Evolutionary conservation across 2,888 invertebrate genomes (phyloP), one percentile per base, ranked within the genome.

Genomic region (Acleris holmiana): DNA sequence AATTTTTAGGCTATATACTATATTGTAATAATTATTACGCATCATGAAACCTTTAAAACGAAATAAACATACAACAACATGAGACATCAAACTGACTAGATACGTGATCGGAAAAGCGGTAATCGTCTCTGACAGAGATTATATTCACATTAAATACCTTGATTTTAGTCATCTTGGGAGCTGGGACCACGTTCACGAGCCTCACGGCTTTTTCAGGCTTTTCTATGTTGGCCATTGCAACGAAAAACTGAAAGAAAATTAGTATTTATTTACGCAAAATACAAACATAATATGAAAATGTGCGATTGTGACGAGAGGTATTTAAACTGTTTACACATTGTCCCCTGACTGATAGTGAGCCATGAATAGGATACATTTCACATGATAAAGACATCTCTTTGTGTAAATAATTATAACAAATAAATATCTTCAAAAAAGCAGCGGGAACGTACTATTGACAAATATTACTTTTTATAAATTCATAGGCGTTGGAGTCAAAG

Each of bases 391-490:
- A 13, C 35, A 13, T 35, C 35, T 10, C 35, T 10, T 35, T 35
- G 13, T 13, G 35, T 13, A 35, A 35, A 35, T 35, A 35, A 35
- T 13, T 35, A 35, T 35, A 35, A 35, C 13, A 44, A 44, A 78
- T 74, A 79, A 75, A 80, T 82, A 84, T 88, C 85, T 86, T 82
- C 80, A 79, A 74, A 77, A 80, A 80, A 80, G 72, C 77, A 75
- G 75, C 74, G 80, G 78, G 82, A 78, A 78, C 77, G 82, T 78
- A 77, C 75, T 55, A 60, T 55, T 65, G 65, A 65, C 68, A 71
- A 73, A 70, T 50, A 64, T 67, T 63, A 61, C 49, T 59, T 73
- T 66, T 73, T 76, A 77, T 79, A 80, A 78, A 69, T 69, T 71
- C 69, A 54, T 63, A 62, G 67, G 66, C 60, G 63, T 74, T 29